Evolutionary conservation across 2,113 vertebrate species (phyloP).

Genomic region (Malurus melanocephalus): DNA sequence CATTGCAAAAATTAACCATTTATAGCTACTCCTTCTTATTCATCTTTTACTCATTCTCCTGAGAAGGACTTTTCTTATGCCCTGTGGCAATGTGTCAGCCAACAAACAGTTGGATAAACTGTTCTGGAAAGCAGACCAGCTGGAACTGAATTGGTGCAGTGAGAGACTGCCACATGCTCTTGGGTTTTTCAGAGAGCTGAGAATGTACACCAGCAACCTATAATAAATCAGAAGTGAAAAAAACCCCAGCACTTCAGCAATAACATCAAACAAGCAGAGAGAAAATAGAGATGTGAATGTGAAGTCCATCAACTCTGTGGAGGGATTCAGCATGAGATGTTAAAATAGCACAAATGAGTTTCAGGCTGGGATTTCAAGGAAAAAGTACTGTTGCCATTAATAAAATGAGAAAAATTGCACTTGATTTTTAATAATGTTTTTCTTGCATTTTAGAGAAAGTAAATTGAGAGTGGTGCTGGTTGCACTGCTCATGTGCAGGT

Average conservation of each 20-base stretch:
- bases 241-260: background rate
- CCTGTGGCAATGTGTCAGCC: background rate
- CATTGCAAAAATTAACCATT: background rate
- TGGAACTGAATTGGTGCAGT: background rate
- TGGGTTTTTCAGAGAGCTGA: background rate
- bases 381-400: background rate
- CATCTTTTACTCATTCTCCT: background rate
- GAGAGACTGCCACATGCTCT: background rate
- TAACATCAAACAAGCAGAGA: background rate
- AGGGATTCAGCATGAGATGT: background rate
- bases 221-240: background rate
- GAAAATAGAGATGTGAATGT: background rate
- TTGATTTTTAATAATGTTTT: background rate
- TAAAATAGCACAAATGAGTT: background rate
- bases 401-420: background rate
- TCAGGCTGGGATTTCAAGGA: background rate
- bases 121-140: background rate
- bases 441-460: background rate
- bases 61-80: background rate
- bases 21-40: background rate
- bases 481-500: background rate
- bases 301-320: background rate
- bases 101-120: background rate
- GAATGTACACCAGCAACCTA: background rate
- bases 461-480: background rate